These are phyloP conservation scores for Ifrita kowaldi DNA, from an alignment of 2,113 vertebrate genomes.

Conservation along the genomic window DNA sequence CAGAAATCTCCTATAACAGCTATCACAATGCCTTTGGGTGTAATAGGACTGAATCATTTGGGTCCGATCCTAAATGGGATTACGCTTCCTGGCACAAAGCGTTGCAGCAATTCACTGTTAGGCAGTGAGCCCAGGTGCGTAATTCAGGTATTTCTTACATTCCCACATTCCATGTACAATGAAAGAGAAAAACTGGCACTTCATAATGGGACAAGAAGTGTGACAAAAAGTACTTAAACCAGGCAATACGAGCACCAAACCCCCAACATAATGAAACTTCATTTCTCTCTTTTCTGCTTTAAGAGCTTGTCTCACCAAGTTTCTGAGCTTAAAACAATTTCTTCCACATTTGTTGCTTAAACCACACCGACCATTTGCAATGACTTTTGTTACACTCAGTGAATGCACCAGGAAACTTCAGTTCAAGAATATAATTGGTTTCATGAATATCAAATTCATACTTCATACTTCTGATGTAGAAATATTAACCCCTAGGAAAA, in stretches of 20 bases:
- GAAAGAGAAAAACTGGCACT: not conserved
- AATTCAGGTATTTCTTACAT: not conserved
- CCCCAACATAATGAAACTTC: not conserved
- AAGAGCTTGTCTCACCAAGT: not conserved
- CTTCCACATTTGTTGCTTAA: not conserved
- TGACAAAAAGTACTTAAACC: not conserved
- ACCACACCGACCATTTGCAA: not conserved
- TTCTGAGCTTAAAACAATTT: not conserved
- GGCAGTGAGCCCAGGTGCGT: not conserved
- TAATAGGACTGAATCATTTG: conserved; percentile 13
- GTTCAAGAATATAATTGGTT: not conserved
- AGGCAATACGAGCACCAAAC: not conserved
- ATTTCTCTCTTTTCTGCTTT: not conserved
- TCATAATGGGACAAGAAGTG: not conserved
- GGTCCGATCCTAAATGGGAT: conserved; percentile 19
- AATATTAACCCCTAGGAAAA: not conserved
- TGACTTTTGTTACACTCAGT: not conserved
- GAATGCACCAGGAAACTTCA: not conserved
- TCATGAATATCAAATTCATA: not conserved
- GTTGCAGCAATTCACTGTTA: not conserved
- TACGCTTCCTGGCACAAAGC: not conserved
- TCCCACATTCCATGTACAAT: not conserved
- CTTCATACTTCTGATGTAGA: not conserved
- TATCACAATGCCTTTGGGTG: not conserved
- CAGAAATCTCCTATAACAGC: not conserved